Conservation (phyloP, 1,140 invertebrate genomes). For the Drosophila yakuba region DNA sequence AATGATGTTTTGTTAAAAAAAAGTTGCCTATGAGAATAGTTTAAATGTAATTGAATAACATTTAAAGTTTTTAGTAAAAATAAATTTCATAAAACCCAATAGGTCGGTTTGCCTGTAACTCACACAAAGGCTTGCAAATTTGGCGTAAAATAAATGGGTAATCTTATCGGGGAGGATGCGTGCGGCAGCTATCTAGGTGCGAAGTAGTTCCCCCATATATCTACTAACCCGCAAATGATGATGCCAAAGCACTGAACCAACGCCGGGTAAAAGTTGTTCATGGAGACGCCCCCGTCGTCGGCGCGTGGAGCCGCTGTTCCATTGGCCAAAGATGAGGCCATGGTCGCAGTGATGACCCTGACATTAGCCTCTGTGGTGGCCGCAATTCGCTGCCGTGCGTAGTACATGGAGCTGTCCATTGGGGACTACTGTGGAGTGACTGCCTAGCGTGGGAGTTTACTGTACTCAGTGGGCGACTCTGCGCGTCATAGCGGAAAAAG, state of each 20-base stretch:
- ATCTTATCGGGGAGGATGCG: slow-evolving; percentile 7
- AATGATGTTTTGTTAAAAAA: too few relatives aligned
- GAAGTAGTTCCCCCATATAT: neutral
- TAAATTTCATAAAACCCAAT: neutral
- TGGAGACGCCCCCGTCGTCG: slow-evolving; percentile 85
- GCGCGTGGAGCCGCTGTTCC: slow-evolving; percentile 32
- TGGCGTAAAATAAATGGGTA: slow-evolving; percentile 22
- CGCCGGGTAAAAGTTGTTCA: slow-evolving; percentile 95
- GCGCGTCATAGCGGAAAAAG: slow-evolving; percentile 24
- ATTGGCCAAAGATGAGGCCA: slow-evolving; percentile 31
- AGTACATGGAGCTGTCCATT: slow-evolving; percentile 81
- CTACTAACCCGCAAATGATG: slow-evolving; percentile 93
- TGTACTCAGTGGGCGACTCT: neutral
- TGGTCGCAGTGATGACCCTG: slow-evolving; percentile 20
- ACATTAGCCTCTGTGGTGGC: slow-evolving; percentile 35
- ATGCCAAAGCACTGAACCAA: slow-evolving; percentile 96
- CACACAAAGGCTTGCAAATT: neutral
- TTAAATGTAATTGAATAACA: too few relatives aligned
- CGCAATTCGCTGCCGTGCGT: slow-evolving; percentile 44
- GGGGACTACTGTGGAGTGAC: neutral
- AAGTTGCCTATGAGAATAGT: too few relatives aligned
- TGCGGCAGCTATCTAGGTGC: neutral
- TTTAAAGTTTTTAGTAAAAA: too few relatives aligned
- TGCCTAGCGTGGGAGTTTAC: neutral
- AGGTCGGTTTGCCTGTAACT: neutral